A percentile compares a stretch with the other conserved stretches of the same genome.
Evolutionary conservation across 2,797 vertebrate species (phyloP).

Genomic region (Hippoglossus hippoglossus): DNA sequence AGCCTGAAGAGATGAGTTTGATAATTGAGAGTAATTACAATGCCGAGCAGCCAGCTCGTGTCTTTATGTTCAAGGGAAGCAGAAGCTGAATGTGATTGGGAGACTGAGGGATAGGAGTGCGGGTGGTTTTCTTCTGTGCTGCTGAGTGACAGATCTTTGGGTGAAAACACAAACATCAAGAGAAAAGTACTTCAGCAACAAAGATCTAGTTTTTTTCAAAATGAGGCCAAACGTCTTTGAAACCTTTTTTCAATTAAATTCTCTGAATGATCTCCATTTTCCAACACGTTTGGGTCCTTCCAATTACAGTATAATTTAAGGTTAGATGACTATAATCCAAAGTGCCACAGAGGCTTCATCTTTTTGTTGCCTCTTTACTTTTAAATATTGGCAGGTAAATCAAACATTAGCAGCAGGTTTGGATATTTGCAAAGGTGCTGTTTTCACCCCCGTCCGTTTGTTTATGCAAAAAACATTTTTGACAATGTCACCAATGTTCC

Average conservation of each 20-base stretch:
- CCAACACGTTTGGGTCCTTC: background rate
- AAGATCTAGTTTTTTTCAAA: too few species aligned
- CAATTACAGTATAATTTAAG: background rate
- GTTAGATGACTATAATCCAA: background rate
- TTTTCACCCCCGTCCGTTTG: too few species aligned
- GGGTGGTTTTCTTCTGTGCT: background rate
- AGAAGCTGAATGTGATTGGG: background rate
- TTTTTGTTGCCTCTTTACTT: background rate
- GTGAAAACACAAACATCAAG: too few species aligned
- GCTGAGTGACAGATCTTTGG: too few species aligned
- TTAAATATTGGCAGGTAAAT: background rate
- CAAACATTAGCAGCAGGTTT: background rate
- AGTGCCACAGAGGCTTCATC: background rate
- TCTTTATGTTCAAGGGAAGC: slow-evolving; percentile 11
- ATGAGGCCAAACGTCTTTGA: too few species aligned
- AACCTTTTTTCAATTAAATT: too few species aligned
- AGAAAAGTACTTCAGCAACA: too few species aligned
- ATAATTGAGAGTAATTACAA: slow-evolving; percentile 52
- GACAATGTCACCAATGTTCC: too few species aligned
- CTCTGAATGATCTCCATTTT: too few species aligned
- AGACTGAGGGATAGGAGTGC: background rate
- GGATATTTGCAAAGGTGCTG: background rate
- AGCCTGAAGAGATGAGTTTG: slow-evolving; percentile 21
- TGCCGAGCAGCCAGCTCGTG: slow-evolving; percentile 7
- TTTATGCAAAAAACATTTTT: too few species aligned